A percentile compares a stretch with the other conserved stretches of the same genome.
Evolutionary conservation across 1,140 invertebrate species (phyloP).

Genomic region (Musca domestica): DNA sequence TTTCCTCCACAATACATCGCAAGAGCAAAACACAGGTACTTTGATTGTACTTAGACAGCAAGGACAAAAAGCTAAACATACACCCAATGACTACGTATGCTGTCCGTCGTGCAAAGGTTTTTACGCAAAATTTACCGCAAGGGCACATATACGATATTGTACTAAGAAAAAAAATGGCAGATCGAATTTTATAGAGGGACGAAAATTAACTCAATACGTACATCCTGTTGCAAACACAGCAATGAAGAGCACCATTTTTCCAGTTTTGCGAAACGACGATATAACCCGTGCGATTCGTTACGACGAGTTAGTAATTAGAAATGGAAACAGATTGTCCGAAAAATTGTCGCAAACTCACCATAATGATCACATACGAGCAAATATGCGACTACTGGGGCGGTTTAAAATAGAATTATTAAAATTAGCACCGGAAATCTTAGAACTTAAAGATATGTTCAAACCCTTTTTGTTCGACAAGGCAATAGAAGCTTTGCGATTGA

Average conservation of each 20-base stretch:
- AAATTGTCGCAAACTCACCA: neutral
- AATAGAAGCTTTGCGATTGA: neutral
- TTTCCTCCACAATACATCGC: neutral
- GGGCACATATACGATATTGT: neutral
- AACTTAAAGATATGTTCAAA: slow-evolving; percentile 7
- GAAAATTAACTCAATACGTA: no score
- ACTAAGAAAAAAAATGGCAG: neutral
- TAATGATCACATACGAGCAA: neutral
- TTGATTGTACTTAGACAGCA: slow-evolving; percentile 5
- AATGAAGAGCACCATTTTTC: neutral
- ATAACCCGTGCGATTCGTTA: neutral
- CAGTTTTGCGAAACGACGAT: neutral
- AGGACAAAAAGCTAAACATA: neutral
- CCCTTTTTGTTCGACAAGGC: slow-evolving; percentile 4
- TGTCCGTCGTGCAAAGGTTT: neutral
- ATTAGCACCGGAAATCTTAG: neutral
- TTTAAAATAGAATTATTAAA: neutral
- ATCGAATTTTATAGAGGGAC: neutral
- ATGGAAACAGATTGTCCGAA: neutral
- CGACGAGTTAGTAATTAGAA: neutral
- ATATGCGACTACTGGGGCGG: neutral
- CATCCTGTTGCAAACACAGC: neutral
- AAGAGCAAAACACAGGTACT: neutral
- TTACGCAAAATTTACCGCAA: neutral
- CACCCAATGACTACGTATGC: neutral